phyloP scores from a whole-genome alignment of 2,888 invertebrate genomes.

The Buathra laborator region DNA sequence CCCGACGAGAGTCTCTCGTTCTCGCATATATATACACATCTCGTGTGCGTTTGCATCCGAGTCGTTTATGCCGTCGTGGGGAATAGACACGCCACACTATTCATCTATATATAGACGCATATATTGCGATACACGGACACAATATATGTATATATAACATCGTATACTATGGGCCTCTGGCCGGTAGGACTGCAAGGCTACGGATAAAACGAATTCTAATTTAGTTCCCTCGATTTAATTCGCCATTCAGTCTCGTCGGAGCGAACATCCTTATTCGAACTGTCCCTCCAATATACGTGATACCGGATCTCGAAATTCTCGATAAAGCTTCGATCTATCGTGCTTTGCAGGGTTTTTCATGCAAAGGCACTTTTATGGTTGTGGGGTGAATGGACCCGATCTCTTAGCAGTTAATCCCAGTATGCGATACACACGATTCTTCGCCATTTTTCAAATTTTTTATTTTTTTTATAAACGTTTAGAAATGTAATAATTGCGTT shows the following conservation, averaged over 20 bases:
- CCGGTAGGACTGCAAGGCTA: neutral
- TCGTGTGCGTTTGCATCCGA: neutral
- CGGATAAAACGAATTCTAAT: constrained; percentile 45
- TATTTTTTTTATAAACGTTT: no score
- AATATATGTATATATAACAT: neutral
- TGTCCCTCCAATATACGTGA: neutral
- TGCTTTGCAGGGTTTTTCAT: neutral
- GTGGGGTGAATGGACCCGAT: neutral
- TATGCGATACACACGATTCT: no score
- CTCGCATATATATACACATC: neutral
- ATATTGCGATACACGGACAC: neutral
- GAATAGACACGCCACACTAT: constrained; percentile 3
- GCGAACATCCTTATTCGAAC: constrained; percentile 31
- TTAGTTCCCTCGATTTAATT: constrained; percentile 46
- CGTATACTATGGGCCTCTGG: neutral
- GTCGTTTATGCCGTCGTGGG: constrained; percentile 21
- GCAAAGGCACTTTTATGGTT: neutral
- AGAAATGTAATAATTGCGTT: no score
- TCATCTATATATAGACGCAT: neutral
- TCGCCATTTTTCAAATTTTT: no score
- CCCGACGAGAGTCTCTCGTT: neutral
- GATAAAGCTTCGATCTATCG: neutral
- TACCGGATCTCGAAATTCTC: neutral
- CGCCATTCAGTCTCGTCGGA: constrained; percentile 40
- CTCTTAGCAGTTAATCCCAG: no score